phyloP scores from a whole-genome alignment of 2,797 vertebrate species.

The Chrysocyon brachyurus region DNA sequence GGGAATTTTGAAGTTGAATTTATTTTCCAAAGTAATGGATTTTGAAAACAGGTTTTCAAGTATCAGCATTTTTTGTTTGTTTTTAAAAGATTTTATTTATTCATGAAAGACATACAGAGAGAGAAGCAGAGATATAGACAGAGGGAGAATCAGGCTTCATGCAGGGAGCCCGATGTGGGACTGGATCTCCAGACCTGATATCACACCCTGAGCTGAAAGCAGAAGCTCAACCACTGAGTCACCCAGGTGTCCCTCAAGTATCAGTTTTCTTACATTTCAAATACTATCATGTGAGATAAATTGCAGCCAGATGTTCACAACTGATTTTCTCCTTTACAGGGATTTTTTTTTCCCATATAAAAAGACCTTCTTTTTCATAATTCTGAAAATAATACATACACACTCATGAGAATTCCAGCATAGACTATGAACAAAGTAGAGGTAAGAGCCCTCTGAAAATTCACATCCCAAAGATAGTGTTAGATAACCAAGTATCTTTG shows the following conservation, averaged over 20 bases:
- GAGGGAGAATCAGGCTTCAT: no score
- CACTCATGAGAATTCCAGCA: not conserved
- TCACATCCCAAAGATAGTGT: not conserved
- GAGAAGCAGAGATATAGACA: no score
- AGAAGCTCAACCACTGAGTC: no score
- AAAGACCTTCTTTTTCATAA: not conserved
- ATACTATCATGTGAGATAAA: conserved; percentile 25
- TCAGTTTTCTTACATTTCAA: conserved; percentile 53
- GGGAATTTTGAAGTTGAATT: not conserved
- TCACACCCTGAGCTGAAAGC: no score
- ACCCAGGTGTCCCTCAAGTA: not conserved
- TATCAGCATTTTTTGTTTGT: not conserved
- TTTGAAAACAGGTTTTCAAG: conserved; percentile 54
- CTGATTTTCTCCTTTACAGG: not conserved
- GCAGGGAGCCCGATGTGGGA: no score
- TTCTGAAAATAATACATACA: conserved; percentile 1
- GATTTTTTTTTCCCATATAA: not conserved
- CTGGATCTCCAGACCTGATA: no score
- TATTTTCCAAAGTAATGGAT: conserved; percentile 38
- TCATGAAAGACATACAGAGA: no score
- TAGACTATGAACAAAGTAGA: not conserved
- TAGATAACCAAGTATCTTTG: not conserved
- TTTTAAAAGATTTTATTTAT: no score
- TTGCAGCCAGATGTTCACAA: conserved; percentile 30
- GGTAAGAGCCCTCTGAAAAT: not conserved